phyloP scores from a whole-genome alignment of 2,797 vertebrate species.

The Gymnodraco acuticeps region DNA sequence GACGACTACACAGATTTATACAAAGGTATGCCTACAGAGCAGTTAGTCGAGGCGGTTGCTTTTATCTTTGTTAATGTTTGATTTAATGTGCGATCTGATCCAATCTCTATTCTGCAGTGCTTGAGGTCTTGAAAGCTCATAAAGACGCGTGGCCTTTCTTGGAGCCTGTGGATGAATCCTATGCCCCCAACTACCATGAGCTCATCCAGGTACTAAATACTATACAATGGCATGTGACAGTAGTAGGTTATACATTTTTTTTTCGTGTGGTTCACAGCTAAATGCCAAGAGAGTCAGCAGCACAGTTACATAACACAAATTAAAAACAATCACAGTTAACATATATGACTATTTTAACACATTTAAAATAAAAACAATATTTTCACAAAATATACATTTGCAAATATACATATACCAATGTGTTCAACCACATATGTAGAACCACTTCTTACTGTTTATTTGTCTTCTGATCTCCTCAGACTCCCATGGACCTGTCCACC shows the following conservation, averaged over 20 bases:
- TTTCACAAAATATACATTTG: no score
- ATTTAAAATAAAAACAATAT: no score
- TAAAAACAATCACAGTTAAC: no score
- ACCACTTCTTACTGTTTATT: not conserved
- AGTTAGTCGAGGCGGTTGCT: slow-evolving; percentile 17
- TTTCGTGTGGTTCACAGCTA: not conserved
- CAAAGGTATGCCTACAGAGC: slow-evolving; percentile 88
- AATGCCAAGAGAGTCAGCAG: no score
- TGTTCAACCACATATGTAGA: not conserved
- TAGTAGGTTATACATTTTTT: not conserved
- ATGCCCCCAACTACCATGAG: slow-evolving; percentile 97
- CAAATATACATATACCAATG: no score
- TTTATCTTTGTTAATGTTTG: not conserved
- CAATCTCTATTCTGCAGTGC: slow-evolving; percentile 82
- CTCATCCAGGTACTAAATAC: slow-evolving; percentile 91
- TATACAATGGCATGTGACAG: not conserved
- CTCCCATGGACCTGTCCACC: slow-evolving; percentile 98
- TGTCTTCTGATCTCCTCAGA: slow-evolving; percentile 74
- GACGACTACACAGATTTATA: slow-evolving; percentile 98
- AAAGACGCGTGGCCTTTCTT: slow-evolving; percentile 99
- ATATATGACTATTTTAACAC: no score
- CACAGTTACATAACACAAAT: no score
- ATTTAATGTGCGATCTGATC: slow-evolving; percentile 10
- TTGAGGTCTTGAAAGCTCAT: slow-evolving; percentile 95
- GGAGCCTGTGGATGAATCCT: slow-evolving; percentile 98